These are phyloP conservation scores for Solenopsis invicta DNA, from an alignment of 1,140 invertebrate genomes.

Conservation along the genomic window DNA sequence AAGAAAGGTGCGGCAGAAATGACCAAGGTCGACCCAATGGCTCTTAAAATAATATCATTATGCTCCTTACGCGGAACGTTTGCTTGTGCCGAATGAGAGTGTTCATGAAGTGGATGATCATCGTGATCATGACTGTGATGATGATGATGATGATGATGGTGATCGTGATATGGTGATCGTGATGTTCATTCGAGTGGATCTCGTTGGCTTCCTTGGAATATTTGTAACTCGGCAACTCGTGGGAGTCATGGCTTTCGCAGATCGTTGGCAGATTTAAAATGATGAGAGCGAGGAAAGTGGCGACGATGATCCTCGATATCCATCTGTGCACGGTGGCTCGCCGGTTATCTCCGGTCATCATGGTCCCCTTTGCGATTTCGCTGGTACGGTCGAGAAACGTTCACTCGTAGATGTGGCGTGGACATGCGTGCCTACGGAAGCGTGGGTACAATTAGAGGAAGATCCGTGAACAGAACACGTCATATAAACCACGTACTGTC, in stretches of 20 bases:
- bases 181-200: constrained; percentile 81
- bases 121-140: constrained; percentile 73
- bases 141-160: constrained; percentile 74
- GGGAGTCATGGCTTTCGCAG: constrained; percentile 80
- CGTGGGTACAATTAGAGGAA: not conserved
- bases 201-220: constrained; percentile 92
- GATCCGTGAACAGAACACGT: not conserved
- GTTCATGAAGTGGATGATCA: constrained; percentile 44
- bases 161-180: constrained; percentile 84
- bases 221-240: constrained; percentile 90
- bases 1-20: constrained; percentile 98
- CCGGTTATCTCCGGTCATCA: constrained; percentile 37
- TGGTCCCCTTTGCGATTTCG: not conserved
- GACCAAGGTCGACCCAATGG: constrained; percentile 95
- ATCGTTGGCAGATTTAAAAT: constrained; percentile 84
- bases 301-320: constrained; percentile 56
- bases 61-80: constrained; percentile 74
- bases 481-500: not conserved
- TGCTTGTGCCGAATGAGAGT: not conserved
- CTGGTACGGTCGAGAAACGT: not conserved
- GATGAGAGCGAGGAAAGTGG: constrained; percentile 79
- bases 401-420: constrained; percentile 26
- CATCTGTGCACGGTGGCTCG: constrained; percentile 32
- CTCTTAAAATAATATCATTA: constrained; percentile 92
- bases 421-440: constrained; percentile 36